A percentile compares a stretch with the other conserved stretches of the same genome.
Conservation (phyloP, 92 coral and sea anemone species). For the Hydrozoanthus gracilis region DNA sequence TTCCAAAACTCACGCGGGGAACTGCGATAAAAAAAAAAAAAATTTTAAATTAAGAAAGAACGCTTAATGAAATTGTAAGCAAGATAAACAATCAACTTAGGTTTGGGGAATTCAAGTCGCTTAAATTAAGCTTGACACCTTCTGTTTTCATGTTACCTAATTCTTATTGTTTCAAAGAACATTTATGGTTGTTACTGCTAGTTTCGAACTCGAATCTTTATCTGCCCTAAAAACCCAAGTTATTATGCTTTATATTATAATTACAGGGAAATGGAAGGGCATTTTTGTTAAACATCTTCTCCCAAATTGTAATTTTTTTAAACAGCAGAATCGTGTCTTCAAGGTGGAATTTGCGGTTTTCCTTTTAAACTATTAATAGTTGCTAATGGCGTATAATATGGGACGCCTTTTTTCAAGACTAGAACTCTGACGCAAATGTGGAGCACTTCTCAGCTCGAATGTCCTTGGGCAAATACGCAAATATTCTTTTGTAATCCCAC, state of each 20-base stretch:
- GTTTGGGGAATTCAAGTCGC: too few relatives aligned
- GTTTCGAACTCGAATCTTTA: not conserved
- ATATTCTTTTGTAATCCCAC: constrained; percentile 32
- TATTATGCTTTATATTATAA: not conserved
- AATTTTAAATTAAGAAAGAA: not conserved
- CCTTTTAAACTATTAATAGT: constrained; percentile 44
- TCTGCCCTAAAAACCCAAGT: too few relatives aligned
- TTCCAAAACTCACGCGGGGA: constrained; percentile 54
- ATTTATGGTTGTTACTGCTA: not conserved
- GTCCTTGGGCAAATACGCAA: constrained; percentile 42
- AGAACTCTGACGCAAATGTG: constrained; percentile 28
- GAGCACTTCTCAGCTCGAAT: constrained; percentile 22
- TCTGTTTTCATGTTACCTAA: not conserved
- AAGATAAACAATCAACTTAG: not conserved
- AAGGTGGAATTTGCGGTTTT: constrained; percentile 48
- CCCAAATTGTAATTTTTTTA: not conserved
- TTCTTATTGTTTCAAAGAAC: not conserved
- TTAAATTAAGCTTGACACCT: not conserved
- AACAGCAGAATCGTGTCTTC: constrained; percentile 14
- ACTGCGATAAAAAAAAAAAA: constrained; percentile 10
- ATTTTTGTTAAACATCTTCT: not conserved
- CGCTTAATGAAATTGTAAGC: not conserved
- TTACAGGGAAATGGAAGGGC: not conserved
- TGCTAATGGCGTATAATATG: constrained; percentile 33
- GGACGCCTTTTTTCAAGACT: constrained; percentile 31